Base-by-base conservation (phyloP, 2,888 invertebrate genomes). In the Stenchaetothrips biformis region DNA sequence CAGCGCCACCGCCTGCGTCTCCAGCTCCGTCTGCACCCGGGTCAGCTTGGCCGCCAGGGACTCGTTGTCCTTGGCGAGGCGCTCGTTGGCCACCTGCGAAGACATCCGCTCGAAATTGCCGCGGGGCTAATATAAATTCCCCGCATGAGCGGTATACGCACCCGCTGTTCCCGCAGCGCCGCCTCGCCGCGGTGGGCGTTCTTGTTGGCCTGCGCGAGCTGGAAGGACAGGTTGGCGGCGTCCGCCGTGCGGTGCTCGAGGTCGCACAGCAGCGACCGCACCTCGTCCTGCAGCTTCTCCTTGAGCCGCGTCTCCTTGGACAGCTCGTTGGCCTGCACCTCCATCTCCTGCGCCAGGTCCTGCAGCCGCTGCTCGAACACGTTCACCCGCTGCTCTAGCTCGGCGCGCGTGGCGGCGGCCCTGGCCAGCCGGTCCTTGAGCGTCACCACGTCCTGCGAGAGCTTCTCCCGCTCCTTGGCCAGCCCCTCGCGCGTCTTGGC, bases 311-410 rank as follows among this genome's bases (percentile, higher is more conserved):
- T 74, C 67, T 74, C 67, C 67, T 74, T 74, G 67, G 67, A 74
- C 67, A 74, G 67, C 67, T 74, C 67, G 67, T 74, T 74, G 67
- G 67, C 67, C 67, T 74, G 67, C 67, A 74, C 67, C 67, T 74
- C 67, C 67, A 74, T 74, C 67, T 74, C 67, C 67, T 74, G 67
- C 67, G 67, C 67, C 9, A 74, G 67, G 67, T 74, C 67, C 67
- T 74, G 67, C 67, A 74, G 67, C 67, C 67, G 67, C 67, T 74
- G 67, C 67, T 74, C 67, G 67, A 74, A 74, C 67, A 74, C 67
- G 67, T 74, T 74, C 67, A 74, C 67, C 67, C 25, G 67, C 67
- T 74, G 67, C 67, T 74, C 67, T 0, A 74, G 67, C 67, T 74
- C 67, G 25, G 67, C 67, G 25, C 67, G 67, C 21, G 67, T 74